phyloP scores from a whole-genome alignment of 1,140 invertebrate species.

The Holotrichia oblita region DNA sequence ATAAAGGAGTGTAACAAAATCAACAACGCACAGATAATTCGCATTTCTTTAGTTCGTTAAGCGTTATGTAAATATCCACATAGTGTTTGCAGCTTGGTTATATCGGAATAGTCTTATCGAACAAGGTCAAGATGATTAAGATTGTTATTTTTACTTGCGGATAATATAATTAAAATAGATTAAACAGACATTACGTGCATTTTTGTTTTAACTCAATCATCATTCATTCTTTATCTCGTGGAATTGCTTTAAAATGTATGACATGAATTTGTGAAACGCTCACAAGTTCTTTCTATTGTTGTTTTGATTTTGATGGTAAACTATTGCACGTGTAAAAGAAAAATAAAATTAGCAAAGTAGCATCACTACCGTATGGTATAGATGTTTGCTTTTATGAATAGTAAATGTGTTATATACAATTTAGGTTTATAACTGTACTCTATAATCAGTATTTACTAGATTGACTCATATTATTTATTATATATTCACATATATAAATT shows the following conservation, averaged over 20 bases:
- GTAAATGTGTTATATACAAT: too few relatives aligned
- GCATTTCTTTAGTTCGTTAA: not conserved
- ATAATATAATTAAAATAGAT: not conserved
- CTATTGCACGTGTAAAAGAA: too few relatives aligned
- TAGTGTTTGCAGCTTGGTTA: not conserved
- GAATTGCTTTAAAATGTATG: not conserved
- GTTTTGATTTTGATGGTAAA: too few relatives aligned
- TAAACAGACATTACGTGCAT: not conserved
- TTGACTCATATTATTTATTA: too few relatives aligned
- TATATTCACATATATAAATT: too few relatives aligned
- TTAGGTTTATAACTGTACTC: too few relatives aligned
- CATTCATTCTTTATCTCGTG: not conserved
- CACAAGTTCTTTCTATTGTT: not conserved
- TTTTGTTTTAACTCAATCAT: not conserved
- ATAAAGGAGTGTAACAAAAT: too few relatives aligned
- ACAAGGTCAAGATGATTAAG: conserved; percentile 12
- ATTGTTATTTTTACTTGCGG: conserved; percentile 2
- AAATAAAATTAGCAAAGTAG: too few relatives aligned
- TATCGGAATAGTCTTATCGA: not conserved
- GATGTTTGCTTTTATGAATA: too few relatives aligned
- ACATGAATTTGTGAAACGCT: not conserved
- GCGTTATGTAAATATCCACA: conserved; percentile 12
- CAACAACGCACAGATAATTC: too few relatives aligned
- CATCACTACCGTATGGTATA: too few relatives aligned
- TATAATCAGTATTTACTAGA: too few relatives aligned